Evolutionary conservation across 2,888 invertebrate species (phyloP), one percentile per base, ranked within the genome.

Genomic region (Andrena bicolor): DNA sequence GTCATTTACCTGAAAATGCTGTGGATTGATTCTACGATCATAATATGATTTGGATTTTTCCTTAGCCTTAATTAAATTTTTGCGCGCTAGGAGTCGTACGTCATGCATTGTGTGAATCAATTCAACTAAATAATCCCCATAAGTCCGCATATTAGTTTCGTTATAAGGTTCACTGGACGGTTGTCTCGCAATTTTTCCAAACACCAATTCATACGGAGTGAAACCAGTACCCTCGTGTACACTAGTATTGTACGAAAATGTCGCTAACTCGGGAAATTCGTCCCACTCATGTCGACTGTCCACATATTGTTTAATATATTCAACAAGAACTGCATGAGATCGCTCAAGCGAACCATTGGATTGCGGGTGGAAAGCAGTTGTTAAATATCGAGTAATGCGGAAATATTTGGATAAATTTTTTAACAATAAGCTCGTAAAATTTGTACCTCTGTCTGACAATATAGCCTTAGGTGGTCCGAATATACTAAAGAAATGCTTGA

Each of bases 271-370:
- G 0, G 86, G 8, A 53, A 63, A 84, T 53, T 80, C 70, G 23
- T 83, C 82, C 83, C 88, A 86, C 28, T 56, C n/a, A 35, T 64
- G 3, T 35, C 41, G 32, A 5, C 23, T 32, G 3, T 64, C 64
- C 0, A 66, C 70, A 23, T 74, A 86, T n/a, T 85, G 77, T 51
- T 86, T 86, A 23, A 88, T 28, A 72, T 86, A 87, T 73, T 88
- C 83, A 0, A 61, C 61, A 2, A 88, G 48, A 0, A 83, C 72
- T 20, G 84, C 83, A 32, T 87, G 88, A 1, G 82, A 86, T 28
- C 86, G 26, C 41, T 80, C 80, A 13, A 86, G 60, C 8, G 78
- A 83, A 0, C 84, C 82, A 26, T 82, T 78, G 0, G 71, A 56
- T 56, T 84, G 86, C 0, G 82, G 80, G 26, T 82, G 78, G 32